A percentile compares a stretch with the other conserved stretches of the same genome.
phyloP scores from a whole-genome alignment of 2,113 vertebrate species.

The Syngnathus floridae region DNA sequence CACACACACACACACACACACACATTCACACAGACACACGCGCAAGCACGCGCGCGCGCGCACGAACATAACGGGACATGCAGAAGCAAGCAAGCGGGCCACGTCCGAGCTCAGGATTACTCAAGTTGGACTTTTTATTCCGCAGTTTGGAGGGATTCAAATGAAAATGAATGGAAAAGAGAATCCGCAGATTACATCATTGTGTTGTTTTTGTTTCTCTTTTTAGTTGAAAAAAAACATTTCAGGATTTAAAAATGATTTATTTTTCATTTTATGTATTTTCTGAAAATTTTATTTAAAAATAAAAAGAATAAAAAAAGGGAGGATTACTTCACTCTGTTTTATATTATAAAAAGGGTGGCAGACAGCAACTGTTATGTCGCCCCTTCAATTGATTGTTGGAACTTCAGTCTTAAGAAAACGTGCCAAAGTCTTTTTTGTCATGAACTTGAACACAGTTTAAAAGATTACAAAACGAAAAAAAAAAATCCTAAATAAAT shows the following conservation, averaged over 20 bases:
- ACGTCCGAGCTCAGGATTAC: slow-evolving; percentile 94
- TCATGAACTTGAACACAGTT: slow-evolving; percentile 91
- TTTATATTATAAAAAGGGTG: slow-evolving; percentile 76
- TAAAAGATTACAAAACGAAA: slow-evolving; percentile 13
- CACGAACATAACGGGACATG: slow-evolving; percentile 73
- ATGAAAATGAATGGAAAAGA: slow-evolving; percentile 48
- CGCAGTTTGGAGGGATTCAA: slow-evolving; percentile 64
- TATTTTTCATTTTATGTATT: slow-evolving; percentile 78
- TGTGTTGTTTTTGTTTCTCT: slow-evolving; percentile 47
- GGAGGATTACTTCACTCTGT: slow-evolving; percentile 79
- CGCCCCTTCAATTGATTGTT: slow-evolving; percentile 94
- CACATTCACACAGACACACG: slow-evolving; percentile 47
- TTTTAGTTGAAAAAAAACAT: slow-evolving; percentile 62
- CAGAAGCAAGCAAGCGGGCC: slow-evolving; percentile 71
- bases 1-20: slow-evolving; percentile 51
- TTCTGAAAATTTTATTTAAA: slow-evolving; percentile 79
- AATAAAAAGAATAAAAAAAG: slow-evolving; percentile 65
- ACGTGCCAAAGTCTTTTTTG: slow-evolving; percentile 78
- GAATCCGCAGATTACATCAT: slow-evolving; percentile 69
- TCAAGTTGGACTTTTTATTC: slow-evolving; percentile 75
- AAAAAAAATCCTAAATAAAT: slow-evolving; percentile 74
- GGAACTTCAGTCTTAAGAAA: slow-evolving; percentile 73
- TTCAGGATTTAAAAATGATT: slow-evolving; percentile 70
- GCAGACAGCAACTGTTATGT: slow-evolving; percentile 69
- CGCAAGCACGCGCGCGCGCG: slow-evolving; percentile 13